phyloP scores from a whole-genome alignment of 1,140 invertebrate species.

The Zaprionus taronus region DNA sequence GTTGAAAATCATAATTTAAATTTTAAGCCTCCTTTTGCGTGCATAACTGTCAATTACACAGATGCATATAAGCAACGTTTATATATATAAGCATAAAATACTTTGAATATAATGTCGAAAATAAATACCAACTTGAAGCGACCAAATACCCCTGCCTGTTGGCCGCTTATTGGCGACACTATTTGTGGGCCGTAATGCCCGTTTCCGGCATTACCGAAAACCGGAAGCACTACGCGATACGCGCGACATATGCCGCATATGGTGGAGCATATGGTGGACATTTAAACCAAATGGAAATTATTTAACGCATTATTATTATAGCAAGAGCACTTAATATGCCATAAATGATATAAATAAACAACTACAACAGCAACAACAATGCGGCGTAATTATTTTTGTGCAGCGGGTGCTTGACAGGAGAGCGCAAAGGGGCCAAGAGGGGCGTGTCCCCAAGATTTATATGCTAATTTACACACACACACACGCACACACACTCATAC shows the following conservation, averaged over 20 bases:
- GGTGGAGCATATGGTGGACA: conserved; percentile 46
- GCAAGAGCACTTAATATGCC: conserved; percentile 63
- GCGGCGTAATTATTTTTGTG: conserved; percentile 55
- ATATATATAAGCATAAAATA: background rate
- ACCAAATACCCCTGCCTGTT: background rate
- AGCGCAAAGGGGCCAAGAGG: background rate
- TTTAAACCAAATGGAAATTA: conserved; percentile 68
- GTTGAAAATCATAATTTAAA: no score
- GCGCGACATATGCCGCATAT: conserved; percentile 47
- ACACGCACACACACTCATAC: conserved; percentile 3
- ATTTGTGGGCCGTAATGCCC: conserved; percentile 54
- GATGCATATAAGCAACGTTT: background rate
- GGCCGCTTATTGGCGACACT: conserved; percentile 30
- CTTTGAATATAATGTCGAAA: background rate
- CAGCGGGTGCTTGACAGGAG: background rate
- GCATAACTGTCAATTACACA: background rate
- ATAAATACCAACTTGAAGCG: background rate
- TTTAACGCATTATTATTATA: conserved; percentile 46
- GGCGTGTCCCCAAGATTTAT: conserved; percentile 53
- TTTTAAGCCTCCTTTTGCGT: no score
- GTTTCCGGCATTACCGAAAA: conserved; percentile 49
- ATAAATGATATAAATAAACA: conserved; percentile 69
- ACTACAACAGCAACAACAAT: conserved; percentile 64
- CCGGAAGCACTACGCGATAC: conserved; percentile 57
- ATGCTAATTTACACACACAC: conserved; percentile 31